phyloP scores from a whole-genome alignment of 2,797 vertebrate genomes.

The Podarcis siculus region DNA sequence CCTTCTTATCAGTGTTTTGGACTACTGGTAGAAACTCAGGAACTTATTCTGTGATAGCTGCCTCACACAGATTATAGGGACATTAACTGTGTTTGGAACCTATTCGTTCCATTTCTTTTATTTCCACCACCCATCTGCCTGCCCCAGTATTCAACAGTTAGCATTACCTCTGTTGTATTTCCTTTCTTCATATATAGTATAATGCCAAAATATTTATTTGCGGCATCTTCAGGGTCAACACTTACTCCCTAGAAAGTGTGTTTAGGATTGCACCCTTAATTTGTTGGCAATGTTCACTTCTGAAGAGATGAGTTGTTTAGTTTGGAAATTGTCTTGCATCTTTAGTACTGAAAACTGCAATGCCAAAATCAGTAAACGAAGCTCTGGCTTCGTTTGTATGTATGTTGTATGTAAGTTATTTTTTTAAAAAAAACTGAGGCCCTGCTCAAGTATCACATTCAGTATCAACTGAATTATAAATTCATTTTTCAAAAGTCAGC shows the following conservation, averaged over 20 bases:
- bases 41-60: too few species aligned
- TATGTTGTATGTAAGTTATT: not conserved
- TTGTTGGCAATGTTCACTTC: not conserved
- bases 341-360: not conserved
- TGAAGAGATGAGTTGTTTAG: not conserved
- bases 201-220: not conserved
- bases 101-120: too few species aligned
- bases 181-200: too few species aligned
- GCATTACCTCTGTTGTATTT: not conserved
- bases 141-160: not conserved
- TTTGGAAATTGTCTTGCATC: not conserved
- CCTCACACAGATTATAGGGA: too few species aligned
- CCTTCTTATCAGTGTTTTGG: not conserved
- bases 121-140: too few species aligned
- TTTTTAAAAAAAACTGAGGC: too few species aligned
- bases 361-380: not conserved
- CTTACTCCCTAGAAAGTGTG: too few species aligned
- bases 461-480: not conserved
- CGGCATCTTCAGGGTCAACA: not conserved
- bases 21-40: too few species aligned
- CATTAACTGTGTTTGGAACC: too few species aligned
- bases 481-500: not conserved
- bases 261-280: too few species aligned
- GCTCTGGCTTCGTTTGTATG: not conserved
- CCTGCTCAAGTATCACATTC: not conserved